Base-by-base conservation (phyloP, 2,797 vertebrate species). In the Neoniphon sammara region DNA sequence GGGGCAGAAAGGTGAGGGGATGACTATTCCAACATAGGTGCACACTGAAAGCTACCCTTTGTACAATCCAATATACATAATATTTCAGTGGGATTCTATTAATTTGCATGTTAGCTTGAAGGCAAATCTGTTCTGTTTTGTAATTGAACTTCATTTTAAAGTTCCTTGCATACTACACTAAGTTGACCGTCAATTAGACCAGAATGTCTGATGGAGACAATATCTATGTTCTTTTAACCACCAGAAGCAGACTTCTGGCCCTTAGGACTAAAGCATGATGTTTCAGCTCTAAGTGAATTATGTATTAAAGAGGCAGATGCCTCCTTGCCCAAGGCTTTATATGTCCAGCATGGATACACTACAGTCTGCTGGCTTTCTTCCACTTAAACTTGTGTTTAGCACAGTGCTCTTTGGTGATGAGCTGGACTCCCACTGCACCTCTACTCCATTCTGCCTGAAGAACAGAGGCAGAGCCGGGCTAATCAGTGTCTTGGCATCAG, bases 291-390 rank as follows among this genome's bases (percentile, higher is more conserved):
- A 78, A 90, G 89, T 90, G 87, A 93, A 93, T 92, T 91, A 92
- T 91, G 82, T 88, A 92, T 92, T 91, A 90, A 91, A 91, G 89
- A 90, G 84, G 82, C 89, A 91, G 91, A 92, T 91, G 89, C 91
- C 86, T 92, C 76, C 73, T 90, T 88, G 89, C 93, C 89, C 79
- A 87, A 89, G 93, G 91, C 91, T 91, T 87, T 88, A 75, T 88
- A 70, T 89, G 90, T 92, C 90, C 89, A 85, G 87, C 89, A 91
- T 86, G 88, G 90, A 84, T 89, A 82, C 79, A 58, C 86, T 85
- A 85, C 87, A 90, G 83, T 90, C 82, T 91, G 82, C 85, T 91
- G 88, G 87, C 92, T 91, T 91, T 88, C 85, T 91, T 92, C 89
- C 90, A 93, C 87, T 90, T 93, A 91, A 89, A 93, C 88, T 91